Conservation (phyloP, 2,888 invertebrate species). For the Meganola albula region DNA sequence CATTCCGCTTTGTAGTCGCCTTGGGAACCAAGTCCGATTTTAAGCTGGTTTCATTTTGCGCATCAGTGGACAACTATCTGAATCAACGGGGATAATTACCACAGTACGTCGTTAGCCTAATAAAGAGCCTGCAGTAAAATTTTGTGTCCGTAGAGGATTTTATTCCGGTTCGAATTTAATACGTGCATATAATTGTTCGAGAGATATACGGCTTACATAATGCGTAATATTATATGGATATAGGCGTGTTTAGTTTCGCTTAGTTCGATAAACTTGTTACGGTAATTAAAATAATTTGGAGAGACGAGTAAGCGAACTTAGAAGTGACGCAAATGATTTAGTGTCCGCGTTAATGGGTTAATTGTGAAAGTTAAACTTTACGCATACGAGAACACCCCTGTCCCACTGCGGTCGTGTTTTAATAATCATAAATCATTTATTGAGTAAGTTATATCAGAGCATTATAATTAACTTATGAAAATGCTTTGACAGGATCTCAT, state of each 20-base stretch:
- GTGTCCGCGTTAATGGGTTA: conserved; percentile 63
- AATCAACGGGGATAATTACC: conserved; percentile 63
- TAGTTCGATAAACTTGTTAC: conserved; percentile 38
- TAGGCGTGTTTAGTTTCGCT: conserved; percentile 28
- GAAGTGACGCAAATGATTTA: conserved; percentile 63
- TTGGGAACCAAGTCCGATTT: conserved; percentile 68
- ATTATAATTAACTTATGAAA: too few relatives aligned
- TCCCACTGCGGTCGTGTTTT: too few relatives aligned
- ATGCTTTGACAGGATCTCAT: too few relatives aligned
- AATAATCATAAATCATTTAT: too few relatives aligned
- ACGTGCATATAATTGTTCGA: conserved; percentile 1
- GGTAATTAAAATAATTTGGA: conserved; percentile 60
- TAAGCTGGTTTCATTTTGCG: conserved; percentile 66
- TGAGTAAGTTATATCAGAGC: too few relatives aligned
- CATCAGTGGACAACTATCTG: conserved; percentile 65
- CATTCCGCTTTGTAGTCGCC: conserved; percentile 67
- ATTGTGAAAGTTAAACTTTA: conserved; percentile 55
- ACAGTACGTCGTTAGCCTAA: conserved; percentile 45
- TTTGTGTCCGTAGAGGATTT: conserved; percentile 18
- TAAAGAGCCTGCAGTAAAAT: conserved; percentile 36
- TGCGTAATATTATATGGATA: conserved; percentile 13
- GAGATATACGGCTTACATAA: conserved; percentile 13
- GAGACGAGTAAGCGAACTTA: conserved; percentile 48
- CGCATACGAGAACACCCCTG: conserved; percentile 37
- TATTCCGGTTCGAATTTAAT: conserved; percentile 11